phyloP scores from a whole-genome alignment of 2,888 invertebrate genomes.

The Pristionchus arcanus region DNA sequence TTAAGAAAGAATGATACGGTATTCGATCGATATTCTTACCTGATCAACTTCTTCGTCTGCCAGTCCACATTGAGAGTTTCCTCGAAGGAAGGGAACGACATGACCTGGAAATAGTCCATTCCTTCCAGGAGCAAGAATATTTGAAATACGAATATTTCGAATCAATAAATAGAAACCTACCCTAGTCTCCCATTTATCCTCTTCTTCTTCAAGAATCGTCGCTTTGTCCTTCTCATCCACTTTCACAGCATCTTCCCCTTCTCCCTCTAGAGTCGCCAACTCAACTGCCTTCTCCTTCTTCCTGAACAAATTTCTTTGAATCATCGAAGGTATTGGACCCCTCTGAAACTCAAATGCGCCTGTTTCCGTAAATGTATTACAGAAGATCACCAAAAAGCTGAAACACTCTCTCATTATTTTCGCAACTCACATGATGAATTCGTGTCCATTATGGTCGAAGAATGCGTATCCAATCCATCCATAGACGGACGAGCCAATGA shows the following conservation, averaged over 20 bases:
- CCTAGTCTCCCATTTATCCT: constrained; percentile 59
- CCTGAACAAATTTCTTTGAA: neutral
- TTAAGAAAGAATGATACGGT: neutral
- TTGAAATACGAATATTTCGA: neutral
- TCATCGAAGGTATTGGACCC: neutral
- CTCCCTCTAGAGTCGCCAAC: neutral
- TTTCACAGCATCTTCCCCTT: neutral
- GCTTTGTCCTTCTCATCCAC: neutral
- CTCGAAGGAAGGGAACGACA: constrained; percentile 65
- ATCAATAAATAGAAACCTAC: neutral
- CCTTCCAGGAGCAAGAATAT: neutral
- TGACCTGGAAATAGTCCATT: constrained; percentile 44
- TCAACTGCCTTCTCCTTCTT: constrained; percentile 20
- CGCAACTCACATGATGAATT: constrained; percentile 84
- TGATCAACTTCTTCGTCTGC: constrained; percentile 59
- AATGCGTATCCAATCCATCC: constrained; percentile 94
- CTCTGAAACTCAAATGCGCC: too few relatives aligned
- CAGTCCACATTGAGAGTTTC: constrained; percentile 69
- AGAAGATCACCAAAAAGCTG: too few relatives aligned
- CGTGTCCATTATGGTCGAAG: constrained; percentile 88
- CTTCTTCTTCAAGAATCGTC: constrained; percentile 59
- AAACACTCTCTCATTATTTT: too few relatives aligned
- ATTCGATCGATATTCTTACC: constrained; percentile 10
- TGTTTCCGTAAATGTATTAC: neutral
- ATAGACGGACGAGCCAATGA: constrained; percentile 90